Base-by-base conservation (phyloP, 2,888 invertebrate genomes). In the Limnephilus auricula region DNA sequence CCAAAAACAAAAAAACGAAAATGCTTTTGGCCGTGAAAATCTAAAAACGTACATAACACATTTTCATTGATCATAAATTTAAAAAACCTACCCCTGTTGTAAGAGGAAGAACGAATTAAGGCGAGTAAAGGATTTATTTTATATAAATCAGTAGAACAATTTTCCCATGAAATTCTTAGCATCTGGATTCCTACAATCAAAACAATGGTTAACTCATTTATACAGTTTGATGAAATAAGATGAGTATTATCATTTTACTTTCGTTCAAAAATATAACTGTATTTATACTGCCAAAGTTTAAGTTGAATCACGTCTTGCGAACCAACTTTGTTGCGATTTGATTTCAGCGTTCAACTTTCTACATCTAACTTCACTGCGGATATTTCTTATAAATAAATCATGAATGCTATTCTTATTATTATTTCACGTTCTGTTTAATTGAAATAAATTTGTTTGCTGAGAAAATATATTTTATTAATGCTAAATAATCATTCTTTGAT, bases 291-390 rank as follows among this genome's bases (percentile, higher is more conserved):
- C 65, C 65, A 25, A 65, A 18, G 65, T 65, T 65, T 9, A 65
- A 65, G 65, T n/a, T 65, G 65, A 65, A 65, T 65, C 65, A 65
- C 25, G 65, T 32, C 30, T 80, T 5, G 18, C 80, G 32, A 32
- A 13, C 15, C 32, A 80, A 92, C 82, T 90, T 92, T 88, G 82
- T 90, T 92, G 92, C 92, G 90, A 92, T 92, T 92, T 92, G 91
- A 87, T 92, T 92, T 90, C 37, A 50, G n/a, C 88, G 88, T 91
- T 79, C 84, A 91, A 92, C 92, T 92, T 92, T 86, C 79, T 79
- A 86, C 79, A 45, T 45, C 79, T 79, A 88, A 82, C 65, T 82
- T 80, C 65, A 2, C 34, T 37, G 82, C 82, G 65, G 88, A 82
- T 32, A 82, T 80, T 37, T 50, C 86, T 87, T 86, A 90, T 90